These are phyloP conservation scores for Papilio demoleus DNA, from an alignment of 2,888 invertebrate genomes.

Conservation along the genomic window DNA sequence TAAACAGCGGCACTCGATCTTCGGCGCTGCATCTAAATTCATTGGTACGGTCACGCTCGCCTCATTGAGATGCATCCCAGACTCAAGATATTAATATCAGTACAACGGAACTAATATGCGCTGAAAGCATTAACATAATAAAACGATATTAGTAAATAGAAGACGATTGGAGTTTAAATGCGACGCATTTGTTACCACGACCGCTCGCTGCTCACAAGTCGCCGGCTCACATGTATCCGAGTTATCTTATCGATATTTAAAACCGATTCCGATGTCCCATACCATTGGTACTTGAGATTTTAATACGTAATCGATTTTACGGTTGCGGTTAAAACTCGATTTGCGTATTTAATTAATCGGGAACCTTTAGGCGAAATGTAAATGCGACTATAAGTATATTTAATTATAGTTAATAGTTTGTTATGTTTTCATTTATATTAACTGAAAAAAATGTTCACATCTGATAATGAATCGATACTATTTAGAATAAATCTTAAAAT, in stretches of 20 bases:
- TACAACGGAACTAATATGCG: constrained; percentile 50
- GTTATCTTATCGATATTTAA: constrained; percentile 27
- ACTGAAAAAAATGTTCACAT: not conserved
- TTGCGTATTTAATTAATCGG: constrained; percentile 17
- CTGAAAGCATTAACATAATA: constrained; percentile 51
- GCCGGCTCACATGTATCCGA: constrained; percentile 32
- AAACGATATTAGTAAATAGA: constrained; percentile 44
- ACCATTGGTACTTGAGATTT: constrained; percentile 8
- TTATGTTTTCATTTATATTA: not conserved
- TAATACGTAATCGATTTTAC: constrained; percentile 26
- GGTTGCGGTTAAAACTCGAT: constrained; percentile 16
- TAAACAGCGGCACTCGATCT: constrained; percentile 38
- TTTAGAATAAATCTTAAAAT: too few species aligned
- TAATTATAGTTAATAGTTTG: not conserved
- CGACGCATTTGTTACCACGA: constrained; percentile 42
- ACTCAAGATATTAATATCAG: constrained; percentile 49
- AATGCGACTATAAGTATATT: not conserved
- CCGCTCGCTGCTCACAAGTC: constrained; percentile 38
- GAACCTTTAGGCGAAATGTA: not conserved
- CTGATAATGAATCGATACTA: too few species aligned
- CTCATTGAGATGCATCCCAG: constrained; percentile 60
- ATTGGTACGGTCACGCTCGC: constrained; percentile 22
- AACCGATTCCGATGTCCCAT: constrained; percentile 22
- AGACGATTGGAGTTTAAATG: constrained; percentile 42
- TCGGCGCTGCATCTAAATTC: constrained; percentile 20